Evolutionary conservation across 2,888 invertebrate genomes (phyloP), one percentile per base, ranked within the genome.

Genomic region (Leuctra nigra): DNA sequence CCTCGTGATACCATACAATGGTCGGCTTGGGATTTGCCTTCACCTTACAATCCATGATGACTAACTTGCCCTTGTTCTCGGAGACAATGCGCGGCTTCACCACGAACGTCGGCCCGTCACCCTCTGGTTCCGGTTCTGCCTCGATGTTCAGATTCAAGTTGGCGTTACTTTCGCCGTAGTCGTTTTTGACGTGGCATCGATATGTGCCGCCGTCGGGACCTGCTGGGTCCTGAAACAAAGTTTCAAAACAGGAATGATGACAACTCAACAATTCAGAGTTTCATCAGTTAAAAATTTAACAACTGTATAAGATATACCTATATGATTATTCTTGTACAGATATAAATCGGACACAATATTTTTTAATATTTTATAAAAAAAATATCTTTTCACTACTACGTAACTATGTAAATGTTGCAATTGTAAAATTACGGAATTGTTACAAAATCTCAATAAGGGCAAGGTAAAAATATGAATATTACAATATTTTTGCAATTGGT

Each of bases 141-240:
- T 96, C 95, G 71, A 98, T 95, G 72, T 98, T 97, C 57, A 98
- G 78, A 68, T 96, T 95, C 54, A 98, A 80, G 73, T 96, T 96
- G 61, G 96, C 95, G 72, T 95, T 96, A 67, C 93, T 91, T 77
- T 97, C 97, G 61, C 98, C 98, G 70, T 84, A 91, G 73, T 94
- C 91, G 72, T 96, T 98, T 75, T 87, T 87, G 60, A 95, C 92
- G 72, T 94, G 90, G 75, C 97, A 96, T 70, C 94, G 87, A 72
- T 92, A 93, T 36, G 87, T 83, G 38, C 92, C 92, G 60, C 90
- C 90, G 69, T 93, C 92, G 20, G 83, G 79, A 61, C 84, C 84
- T 52, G 84, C 77, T 20, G 90, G 90, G 70, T 89, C 87, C 90
- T 91, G 67, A 35, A 72, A 69, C 53, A 60, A n/a, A n/a, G n/a